Percentiles rank a stretch among this genome's conserved stretches.
phyloP scores from a whole-genome alignment of 2,113 vertebrate genomes.

The Takifugu bimaculatus region DNA sequence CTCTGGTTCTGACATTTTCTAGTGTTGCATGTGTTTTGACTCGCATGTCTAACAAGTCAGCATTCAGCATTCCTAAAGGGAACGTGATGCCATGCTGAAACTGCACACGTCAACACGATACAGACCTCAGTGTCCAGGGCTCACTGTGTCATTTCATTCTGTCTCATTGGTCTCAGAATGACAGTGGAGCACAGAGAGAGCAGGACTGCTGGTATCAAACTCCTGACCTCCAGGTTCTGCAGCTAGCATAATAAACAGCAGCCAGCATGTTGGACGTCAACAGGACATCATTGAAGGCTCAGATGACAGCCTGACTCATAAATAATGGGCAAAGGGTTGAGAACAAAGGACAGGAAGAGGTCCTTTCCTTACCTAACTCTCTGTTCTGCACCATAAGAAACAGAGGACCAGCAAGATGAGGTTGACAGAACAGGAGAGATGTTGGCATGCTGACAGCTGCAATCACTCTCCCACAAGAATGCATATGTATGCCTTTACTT shows the following conservation, averaged over 20 bases:
- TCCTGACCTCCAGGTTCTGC: background rate
- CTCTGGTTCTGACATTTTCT: too few relatives aligned
- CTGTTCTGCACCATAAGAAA: constrained; percentile 38
- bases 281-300: constrained; percentile 13
- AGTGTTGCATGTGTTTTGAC: too few relatives aligned
- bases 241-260: too few relatives aligned
- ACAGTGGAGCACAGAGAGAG: constrained; percentile 26
- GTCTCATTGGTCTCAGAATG: constrained; percentile 23
- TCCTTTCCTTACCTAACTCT: constrained; percentile 21
- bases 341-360: constrained; percentile 27
- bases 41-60: constrained; percentile 3
- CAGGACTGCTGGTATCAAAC: constrained; percentile 14
- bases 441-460: constrained; percentile 52
- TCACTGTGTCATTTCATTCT: constrained; percentile 7
- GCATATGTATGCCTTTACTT: too few relatives aligned
- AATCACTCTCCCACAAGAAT: constrained; percentile 3
- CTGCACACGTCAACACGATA: constrained; percentile 23
- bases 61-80: constrained; percentile 12
- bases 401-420: constrained; percentile 22
- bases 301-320: constrained; percentile 7
- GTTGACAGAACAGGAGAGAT: constrained; percentile 37
- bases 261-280: constrained; percentile 12
- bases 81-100: constrained; percentile 2
- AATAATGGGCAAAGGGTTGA: constrained; percentile 26
- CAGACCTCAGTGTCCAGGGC: constrained; percentile 13